These are phyloP conservation scores for Pangasianodon hypophthalmus DNA, from an alignment of 2,113 vertebrate species.

Conservation along the genomic window DNA sequence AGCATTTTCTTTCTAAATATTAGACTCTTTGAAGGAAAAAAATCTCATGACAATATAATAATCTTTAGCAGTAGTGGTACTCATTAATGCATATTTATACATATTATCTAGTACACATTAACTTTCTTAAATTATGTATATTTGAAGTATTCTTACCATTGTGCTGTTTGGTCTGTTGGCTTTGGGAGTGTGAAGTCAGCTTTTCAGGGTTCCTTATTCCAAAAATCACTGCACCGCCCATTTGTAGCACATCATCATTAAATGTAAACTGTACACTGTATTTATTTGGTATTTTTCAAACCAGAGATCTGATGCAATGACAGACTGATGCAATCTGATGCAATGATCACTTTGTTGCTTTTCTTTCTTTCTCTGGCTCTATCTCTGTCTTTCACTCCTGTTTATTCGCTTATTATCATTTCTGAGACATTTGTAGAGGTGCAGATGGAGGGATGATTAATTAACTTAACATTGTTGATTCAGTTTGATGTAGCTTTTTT, in stretches of 20 bases:
- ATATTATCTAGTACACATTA: neutral
- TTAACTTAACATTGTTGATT: neutral
- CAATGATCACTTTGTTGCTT: slow-evolving; percentile 32
- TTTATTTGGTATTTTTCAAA: slow-evolving; percentile 21
- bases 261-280: slow-evolving; percentile 11
- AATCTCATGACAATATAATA: neutral
- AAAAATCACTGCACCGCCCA: slow-evolving; percentile 17
- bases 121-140: neutral
- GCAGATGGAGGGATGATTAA: neutral
- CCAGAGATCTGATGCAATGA: slow-evolving; percentile 23
- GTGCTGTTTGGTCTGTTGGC: neutral
- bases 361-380: slow-evolving; percentile 21
- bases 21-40: neutral
- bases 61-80: neutral
- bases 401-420: neutral
- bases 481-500: neutral
- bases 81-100: neutral
- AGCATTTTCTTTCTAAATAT: neutral
- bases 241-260: slow-evolving; percentile 21
- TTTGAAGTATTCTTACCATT: slow-evolving; percentile 23
- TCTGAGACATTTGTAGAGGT: neutral
- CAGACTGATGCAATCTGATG: slow-evolving; percentile 30
- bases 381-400: neutral
- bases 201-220: neutral
- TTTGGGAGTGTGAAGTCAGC: neutral